Evolutionary conservation across 2,113 vertebrate genomes (phyloP).

Genomic region (Alligator sinensis): DNA sequence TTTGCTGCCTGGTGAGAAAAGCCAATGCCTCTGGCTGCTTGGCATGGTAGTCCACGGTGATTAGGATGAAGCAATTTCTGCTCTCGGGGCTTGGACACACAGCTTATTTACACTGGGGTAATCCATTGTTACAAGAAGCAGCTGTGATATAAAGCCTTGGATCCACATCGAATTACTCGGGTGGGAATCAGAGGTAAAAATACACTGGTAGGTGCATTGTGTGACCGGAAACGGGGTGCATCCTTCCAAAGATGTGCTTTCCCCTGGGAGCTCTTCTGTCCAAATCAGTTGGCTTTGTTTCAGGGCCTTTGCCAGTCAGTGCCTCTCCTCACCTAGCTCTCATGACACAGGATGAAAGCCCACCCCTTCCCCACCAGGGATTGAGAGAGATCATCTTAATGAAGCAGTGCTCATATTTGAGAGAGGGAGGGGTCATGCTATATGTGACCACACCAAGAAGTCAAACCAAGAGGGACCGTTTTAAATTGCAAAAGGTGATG

Average conservation of each 20-base stretch:
- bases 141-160: too few relatives aligned
- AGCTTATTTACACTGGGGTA: too few relatives aligned
- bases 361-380: background rate
- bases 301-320: background rate
- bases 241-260: background rate
- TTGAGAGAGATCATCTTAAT: background rate
- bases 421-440: constrained; percentile 23
- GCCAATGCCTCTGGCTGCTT: constrained; percentile 32
- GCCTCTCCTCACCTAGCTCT: background rate
- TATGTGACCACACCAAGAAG: constrained; percentile 25
- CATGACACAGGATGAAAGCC: background rate
- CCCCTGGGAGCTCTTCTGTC: background rate
- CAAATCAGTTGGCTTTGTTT: background rate
- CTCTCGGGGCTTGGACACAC: too few relatives aligned
- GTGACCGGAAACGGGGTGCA: too few relatives aligned
- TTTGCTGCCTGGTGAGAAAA: constrained; percentile 41
- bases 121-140: too few relatives aligned
- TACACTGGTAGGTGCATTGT: too few relatives aligned
- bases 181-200: too few relatives aligned
- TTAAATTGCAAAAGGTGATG: constrained; percentile 47
- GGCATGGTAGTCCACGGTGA: background rate
- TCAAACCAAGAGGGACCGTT: constrained; percentile 41
- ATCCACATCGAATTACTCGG: too few relatives aligned
- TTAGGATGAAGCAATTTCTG: background rate
- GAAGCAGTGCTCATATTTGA: background rate